phyloP scores from a whole-genome alignment of 2,113 vertebrate species.

The Hemibagrus wyckioides region DNA sequence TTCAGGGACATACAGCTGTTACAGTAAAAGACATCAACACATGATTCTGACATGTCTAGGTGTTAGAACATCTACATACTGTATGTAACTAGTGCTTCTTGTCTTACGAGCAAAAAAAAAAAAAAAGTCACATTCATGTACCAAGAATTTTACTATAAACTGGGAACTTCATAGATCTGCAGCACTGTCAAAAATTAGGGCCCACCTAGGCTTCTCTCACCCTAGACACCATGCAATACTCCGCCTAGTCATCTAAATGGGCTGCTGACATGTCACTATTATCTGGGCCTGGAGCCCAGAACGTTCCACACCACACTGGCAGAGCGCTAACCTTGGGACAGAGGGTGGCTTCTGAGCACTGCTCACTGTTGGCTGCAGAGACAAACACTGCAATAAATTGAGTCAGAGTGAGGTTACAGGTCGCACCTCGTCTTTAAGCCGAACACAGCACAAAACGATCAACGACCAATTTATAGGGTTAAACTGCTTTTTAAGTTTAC shows the following conservation, averaged over 20 bases:
- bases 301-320: slow-evolving; percentile 66
- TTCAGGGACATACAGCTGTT: neutral
- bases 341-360: slow-evolving; percentile 52
- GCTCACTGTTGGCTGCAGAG: slow-evolving; percentile 45
- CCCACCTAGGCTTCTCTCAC: slow-evolving; percentile 60
- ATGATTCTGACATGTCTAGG: neutral
- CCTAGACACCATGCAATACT: slow-evolving; percentile 73
- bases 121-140: neutral
- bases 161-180: neutral
- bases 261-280: slow-evolving; percentile 80
- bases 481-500: neutral
- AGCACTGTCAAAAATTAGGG: slow-evolving; percentile 37
- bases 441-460: neutral
- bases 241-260: slow-evolving; percentile 77
- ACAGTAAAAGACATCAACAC: neutral
- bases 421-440: neutral
- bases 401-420: neutral
- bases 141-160: neutral
- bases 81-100: neutral
- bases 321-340: slow-evolving; percentile 67
- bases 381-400: neutral
- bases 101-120: neutral
- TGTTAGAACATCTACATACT: neutral
- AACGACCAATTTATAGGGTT: neutral
- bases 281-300: slow-evolving; percentile 75